These are phyloP conservation scores for Leptopilina clavipes DNA, from an alignment of 1,140 invertebrate genomes.

Conservation along the genomic window DNA sequence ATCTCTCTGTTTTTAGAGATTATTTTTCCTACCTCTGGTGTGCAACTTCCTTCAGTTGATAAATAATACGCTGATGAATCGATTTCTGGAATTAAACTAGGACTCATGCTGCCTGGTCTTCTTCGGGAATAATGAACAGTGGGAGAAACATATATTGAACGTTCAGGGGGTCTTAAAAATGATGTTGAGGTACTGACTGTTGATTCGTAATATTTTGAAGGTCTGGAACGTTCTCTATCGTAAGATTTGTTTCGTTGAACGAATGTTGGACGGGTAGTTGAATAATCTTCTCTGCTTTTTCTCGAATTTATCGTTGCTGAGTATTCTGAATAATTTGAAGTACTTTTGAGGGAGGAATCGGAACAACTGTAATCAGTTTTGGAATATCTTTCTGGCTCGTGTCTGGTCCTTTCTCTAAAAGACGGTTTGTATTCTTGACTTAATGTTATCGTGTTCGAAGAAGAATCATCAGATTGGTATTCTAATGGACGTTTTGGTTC, in stretches of 20 bases:
- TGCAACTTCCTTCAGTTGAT: conserved; percentile 35
- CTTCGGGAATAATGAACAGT: conserved; percentile 38
- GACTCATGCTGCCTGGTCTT: conserved; percentile 40
- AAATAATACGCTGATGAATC: conserved; percentile 37
- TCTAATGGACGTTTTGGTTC: not conserved
- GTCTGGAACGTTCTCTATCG: conserved; percentile 5
- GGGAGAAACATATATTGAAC: conserved; percentile 32
- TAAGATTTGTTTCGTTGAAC: conserved; percentile 39
- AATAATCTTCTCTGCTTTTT: conserved; percentile 27
- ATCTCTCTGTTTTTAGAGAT: no score
- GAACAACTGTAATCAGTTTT: conserved; percentile 23
- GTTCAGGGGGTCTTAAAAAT: conserved; percentile 43
- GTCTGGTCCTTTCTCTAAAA: not conserved
- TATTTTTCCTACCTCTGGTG: conserved; percentile 40
- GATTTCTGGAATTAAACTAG: conserved; percentile 35
- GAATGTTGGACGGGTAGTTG: not conserved
- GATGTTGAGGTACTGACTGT: conserved; percentile 19
- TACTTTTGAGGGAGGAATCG: conserved; percentile 37
- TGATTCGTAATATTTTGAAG: conserved; percentile 38
- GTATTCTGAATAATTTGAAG: conserved; percentile 43
- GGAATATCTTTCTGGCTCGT: conserved; percentile 29
- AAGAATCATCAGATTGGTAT: not conserved
- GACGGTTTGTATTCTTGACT: not conserved
- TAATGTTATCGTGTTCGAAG: not conserved
- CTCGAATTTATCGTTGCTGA: conserved; percentile 34